phyloP scores from a whole-genome alignment of 2,888 invertebrate genomes.

The Loripinus fragilis region DNA sequence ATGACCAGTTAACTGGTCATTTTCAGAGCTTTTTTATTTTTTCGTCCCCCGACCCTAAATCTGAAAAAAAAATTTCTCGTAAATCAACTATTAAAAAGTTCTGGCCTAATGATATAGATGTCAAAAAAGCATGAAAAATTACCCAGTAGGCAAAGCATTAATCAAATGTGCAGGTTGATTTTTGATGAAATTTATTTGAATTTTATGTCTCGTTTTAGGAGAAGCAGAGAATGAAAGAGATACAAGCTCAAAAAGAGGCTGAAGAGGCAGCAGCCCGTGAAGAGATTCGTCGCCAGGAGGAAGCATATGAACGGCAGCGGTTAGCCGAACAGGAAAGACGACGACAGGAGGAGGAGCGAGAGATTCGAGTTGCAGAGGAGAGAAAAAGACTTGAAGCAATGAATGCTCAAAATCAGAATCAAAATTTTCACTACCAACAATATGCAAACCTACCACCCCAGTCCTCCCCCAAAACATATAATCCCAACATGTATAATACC shows the following conservation, averaged over 20 bases:
- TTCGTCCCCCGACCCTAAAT: too few relatives aligned
- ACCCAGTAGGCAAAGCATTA: too few relatives aligned
- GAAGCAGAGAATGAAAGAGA: constrained; percentile 77
- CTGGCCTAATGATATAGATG: too few relatives aligned
- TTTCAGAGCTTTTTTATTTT: too few relatives aligned
- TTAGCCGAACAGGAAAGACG: constrained; percentile 67
- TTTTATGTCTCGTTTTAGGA: constrained; percentile 68
- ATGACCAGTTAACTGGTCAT: too few relatives aligned
- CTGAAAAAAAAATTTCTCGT: too few relatives aligned
- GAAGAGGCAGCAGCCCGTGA: constrained; percentile 83
- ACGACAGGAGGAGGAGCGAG: constrained; percentile 69
- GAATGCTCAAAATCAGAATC: constrained; percentile 54
- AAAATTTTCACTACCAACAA: constrained; percentile 62
- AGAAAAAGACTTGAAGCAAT: constrained; percentile 68
- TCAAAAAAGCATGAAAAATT: too few relatives aligned
- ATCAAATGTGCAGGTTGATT: too few relatives aligned
- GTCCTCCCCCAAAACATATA: constrained; percentile 56
- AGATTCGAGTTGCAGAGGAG: constrained; percentile 72
- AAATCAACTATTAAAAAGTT: too few relatives aligned
- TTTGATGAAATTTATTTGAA: too few relatives aligned
- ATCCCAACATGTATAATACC: constrained; percentile 46
- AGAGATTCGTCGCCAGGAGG: constrained; percentile 83
- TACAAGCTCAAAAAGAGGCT: constrained; percentile 83
- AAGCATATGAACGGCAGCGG: constrained; percentile 73
- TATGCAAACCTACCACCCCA: constrained; percentile 73